A percentile compares a stretch with the other conserved stretches of the same genome.
These are phyloP conservation scores for Mycetomoellerius zeteki DNA, from an alignment of 1,140 invertebrate species.

Conservation along the genomic window DNA sequence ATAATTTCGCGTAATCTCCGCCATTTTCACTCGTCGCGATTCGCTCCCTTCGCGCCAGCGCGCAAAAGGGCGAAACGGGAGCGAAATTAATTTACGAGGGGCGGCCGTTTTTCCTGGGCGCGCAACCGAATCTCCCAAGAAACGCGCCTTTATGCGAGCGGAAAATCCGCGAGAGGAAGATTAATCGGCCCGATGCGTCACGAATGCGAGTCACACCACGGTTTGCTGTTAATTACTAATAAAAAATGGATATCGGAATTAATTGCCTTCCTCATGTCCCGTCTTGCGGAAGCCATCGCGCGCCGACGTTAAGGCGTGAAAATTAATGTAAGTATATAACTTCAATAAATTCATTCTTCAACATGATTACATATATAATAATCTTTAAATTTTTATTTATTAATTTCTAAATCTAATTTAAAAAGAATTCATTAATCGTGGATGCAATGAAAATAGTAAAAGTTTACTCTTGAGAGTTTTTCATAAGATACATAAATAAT, in stretches of 20 bases:
- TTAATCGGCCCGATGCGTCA: constrained; percentile 56
- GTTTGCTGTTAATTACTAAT: constrained; percentile 40
- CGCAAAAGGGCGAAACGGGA: constrained; percentile 17
- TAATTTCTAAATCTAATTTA: constrained; percentile 2
- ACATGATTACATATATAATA: not conserved
- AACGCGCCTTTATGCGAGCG: constrained; percentile 39
- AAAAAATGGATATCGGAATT: constrained; percentile 49
- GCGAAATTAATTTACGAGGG: constrained; percentile 71
- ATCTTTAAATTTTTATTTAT: not conserved
- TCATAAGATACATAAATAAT: not conserved
- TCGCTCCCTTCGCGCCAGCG: constrained; percentile 29
- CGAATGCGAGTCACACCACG: constrained; percentile 2
- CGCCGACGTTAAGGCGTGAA: not conserved
- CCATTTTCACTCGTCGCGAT: constrained; percentile 81
- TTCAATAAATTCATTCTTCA: not conserved
- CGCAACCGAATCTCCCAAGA: constrained; percentile 42
- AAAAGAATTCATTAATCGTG: not conserved
- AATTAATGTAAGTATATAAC: not conserved
- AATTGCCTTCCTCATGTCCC: constrained; percentile 25
- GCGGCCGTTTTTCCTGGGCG: constrained; percentile 35
- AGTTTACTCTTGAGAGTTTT: not conserved
- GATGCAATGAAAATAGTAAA: not conserved
- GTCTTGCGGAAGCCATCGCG: not conserved
- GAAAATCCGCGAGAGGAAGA: constrained; percentile 58
- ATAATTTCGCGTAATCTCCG: constrained; percentile 87